Base-by-base conservation (phyloP, 2,113 vertebrate species). In the Cinclus mexicanus region DNA sequence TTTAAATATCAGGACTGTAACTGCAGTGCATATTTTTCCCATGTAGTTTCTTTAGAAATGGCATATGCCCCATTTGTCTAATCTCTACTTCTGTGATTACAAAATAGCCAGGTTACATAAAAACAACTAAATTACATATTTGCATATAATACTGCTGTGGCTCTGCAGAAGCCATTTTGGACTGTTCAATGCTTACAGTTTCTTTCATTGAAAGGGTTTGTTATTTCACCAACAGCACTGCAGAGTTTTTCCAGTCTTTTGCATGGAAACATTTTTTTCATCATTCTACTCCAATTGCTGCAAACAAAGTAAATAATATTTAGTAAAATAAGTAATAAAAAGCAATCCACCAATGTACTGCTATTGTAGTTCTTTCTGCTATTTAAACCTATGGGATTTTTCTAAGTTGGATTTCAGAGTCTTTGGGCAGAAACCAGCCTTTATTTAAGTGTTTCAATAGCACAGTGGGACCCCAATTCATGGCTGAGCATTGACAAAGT, bases 131-230 rank as follows among this genome's bases (percentile, higher is more conserved):
- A 96, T 97, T 95, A 93, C 49, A 90, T 90, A 97, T 97, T 95
- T 97, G 92, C 92, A 92, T 96, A 93, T 49, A 92, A 82, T 93
- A 95, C 94, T 96, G 85, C 92, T 96, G 85, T 78, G 93, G 76
- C 93, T 92, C 93, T 90, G 83, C n/a, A 7, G 93, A 97, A 94
- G 80, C 96, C 94, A 92, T 96, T 96, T 95, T 92, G 89, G 77
- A 70, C 72, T 93, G 44, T 81, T 94, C 76, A 93, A 7, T 69
- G 65, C 83, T 79, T 87, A 29, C 8, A 29, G 37, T 44, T 90
- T 60, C 61, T 87, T 83, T 93, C 65, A 53, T 42, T 71, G 61
- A 94, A 95, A 84, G 33, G 68, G 35, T 55, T 93, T 95, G 85
- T 95, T 94, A 88, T 96, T 96, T 92, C 90, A 92, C 44, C 72